Percentiles rank a stretch among this genome's conserved stretches.
These are phyloP conservation scores for Xiphophorus birchmanni DNA, from an alignment of 2,797 vertebrate species.

Conservation along the genomic window DNA sequence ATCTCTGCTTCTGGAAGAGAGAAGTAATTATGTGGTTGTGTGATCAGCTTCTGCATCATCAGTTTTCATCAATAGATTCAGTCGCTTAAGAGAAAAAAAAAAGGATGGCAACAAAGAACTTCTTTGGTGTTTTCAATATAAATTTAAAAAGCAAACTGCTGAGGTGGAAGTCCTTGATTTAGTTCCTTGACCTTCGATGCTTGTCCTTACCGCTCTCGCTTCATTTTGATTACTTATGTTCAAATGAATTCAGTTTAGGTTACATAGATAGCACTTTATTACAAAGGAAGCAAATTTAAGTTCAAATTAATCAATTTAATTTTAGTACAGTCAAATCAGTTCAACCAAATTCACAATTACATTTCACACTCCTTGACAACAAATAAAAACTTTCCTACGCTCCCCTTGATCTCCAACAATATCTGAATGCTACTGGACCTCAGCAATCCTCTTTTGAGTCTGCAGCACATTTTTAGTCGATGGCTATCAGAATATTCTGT, in stretches of 20 bases:
- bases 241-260: not conserved
- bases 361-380: not conserved
- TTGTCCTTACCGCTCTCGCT: not conserved
- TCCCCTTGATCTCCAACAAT: not conserved
- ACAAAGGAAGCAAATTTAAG: not conserved
- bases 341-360: not conserved
- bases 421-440: not conserved
- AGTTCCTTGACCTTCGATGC: constrained; percentile 1
- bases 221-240: not conserved
- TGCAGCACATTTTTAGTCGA: no score
- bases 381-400: not conserved
- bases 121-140: not conserved
- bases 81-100: not conserved
- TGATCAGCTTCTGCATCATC: constrained; percentile 8
- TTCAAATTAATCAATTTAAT: not conserved
- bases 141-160: not conserved
- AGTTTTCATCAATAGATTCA: not conserved
- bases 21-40: constrained; percentile 10
- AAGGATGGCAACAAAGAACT: not conserved
- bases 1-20: not conserved
- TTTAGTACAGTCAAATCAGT: not conserved
- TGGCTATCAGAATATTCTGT: not conserved
- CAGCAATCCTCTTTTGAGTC: not conserved
- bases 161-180: not conserved
- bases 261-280: no score